These are phyloP conservation scores for Cetoscarus ocellatus DNA, from an alignment of 2,797 vertebrate genomes.

Conservation along the genomic window DNA sequence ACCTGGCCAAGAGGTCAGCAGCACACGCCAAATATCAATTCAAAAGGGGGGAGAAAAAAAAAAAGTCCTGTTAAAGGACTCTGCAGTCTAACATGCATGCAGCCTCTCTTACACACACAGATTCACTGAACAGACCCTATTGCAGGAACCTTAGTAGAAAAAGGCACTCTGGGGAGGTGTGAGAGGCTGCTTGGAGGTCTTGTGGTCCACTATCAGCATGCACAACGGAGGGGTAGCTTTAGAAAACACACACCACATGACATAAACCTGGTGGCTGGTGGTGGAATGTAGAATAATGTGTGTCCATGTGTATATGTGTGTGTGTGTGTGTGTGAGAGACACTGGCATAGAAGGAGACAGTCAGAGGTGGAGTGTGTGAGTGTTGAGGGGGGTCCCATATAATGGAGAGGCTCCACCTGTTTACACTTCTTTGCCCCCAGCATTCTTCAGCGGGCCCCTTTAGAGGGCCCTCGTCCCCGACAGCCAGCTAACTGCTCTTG, in stretches of 20 bases:
- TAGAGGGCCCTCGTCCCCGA: slow-evolving; percentile 86
- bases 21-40: no score
- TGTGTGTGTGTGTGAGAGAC: slow-evolving; percentile 44
- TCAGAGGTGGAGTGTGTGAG: slow-evolving; percentile 53
- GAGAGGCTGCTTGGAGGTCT: slow-evolving; percentile 35
- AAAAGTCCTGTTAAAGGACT: not conserved
- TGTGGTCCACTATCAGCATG: slow-evolving; percentile 67
- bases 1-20: no score
- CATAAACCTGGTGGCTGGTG: slow-evolving; percentile 11
- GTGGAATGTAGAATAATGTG: slow-evolving; percentile 32
- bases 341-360: slow-evolving; percentile 49
- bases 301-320: slow-evolving; percentile 26
- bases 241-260: slow-evolving; percentile 25
- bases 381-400: slow-evolving; percentile 73
- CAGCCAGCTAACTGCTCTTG: slow-evolving; percentile 86
- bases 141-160: slow-evolving; percentile 41
- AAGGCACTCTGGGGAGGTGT: slow-evolving; percentile 33
- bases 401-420: slow-evolving; percentile 92
- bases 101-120: not conserved
- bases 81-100: slow-evolving; percentile 4
- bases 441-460: slow-evolving; percentile 87
- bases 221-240: slow-evolving; percentile 51
- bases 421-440: slow-evolving; percentile 90
- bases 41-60: no score
- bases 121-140: slow-evolving; percentile 31